Base-by-base conservation (phyloP, 2,113 vertebrate genomes). In the Vicugna pacos region DNA sequence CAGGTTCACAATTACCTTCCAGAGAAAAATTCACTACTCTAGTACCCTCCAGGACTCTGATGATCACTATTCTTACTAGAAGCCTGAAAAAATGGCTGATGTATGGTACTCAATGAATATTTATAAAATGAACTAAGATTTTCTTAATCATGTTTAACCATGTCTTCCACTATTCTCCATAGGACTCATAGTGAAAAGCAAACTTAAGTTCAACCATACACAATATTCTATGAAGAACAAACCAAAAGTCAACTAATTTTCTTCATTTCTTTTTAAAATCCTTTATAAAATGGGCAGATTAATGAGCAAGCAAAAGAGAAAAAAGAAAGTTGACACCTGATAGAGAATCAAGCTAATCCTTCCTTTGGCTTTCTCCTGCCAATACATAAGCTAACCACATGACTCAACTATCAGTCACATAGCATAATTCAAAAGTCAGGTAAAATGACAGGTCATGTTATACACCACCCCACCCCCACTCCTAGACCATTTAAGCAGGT, bases 241-340 rank as follows among this genome's bases (percentile, higher is more conserved):
- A 82, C 24, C 22, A 91, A 90, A 91, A 72, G 15, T 90, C 72
- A 89, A 82, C 38, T 35, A 48, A 86, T 62, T 90, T 89, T 92
- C 56, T 69, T 84, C 30, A 52, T 79, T 89, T 72, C 58, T 84
- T 96, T 91, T 70, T 79, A 89, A 95, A 96, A 70, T 20, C 13
- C 60, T 92, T 76, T 65, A 76, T 58, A 86, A 32, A 2, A 65
- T 19, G 16, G 20, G 13, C 9, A 92, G 50, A 87, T 64, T 11
- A 58, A 15, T 91, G 8, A 88, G 28, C n/a, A 90, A 75, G 46
- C 17, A 80, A 75, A 73, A 93, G 9, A 93, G 13, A 58, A 22
- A 32, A 60, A 70, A 96, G 75, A 35, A 80, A 13, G n/a, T 10
- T 56, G 24, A 94, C 26, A 60, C 8, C 8, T 84, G n/a, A 64